Base-by-base conservation (phyloP, 2,888 invertebrate species). In the Lamellibrachia satsuma region DNA sequence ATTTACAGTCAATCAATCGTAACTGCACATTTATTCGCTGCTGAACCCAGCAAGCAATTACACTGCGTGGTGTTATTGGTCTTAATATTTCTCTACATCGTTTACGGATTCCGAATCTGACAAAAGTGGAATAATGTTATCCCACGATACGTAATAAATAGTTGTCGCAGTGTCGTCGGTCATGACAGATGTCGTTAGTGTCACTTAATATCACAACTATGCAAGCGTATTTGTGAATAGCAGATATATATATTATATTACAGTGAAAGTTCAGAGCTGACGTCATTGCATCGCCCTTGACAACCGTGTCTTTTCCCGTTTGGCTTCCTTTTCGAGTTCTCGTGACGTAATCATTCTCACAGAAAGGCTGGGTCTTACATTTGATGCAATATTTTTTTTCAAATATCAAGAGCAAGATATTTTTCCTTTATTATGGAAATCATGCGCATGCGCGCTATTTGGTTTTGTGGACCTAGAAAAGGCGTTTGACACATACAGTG, bases 21-120 rank as follows among this genome's bases (percentile, higher is more conserved):
- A 22, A 75, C 75, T 75, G 75, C 75, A n/a, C 22, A 75, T 75
- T 75, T 75, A 75, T 75, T 75, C 75, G 75, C 75, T 75, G 75
- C 75, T 75, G 75, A 75, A 75, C 75, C n/a, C 75, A 22, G 22
- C 22, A 75, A 22, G 75, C 75, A n/a, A 75, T 15, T n/a, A 75
- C 75, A 22, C 15, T n/a, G 75, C 15, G 22, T 22, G 22, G 1
- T 22, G 75, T 75, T 75, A 75, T 75, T 75, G n/a, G 22, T 75
- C 11, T 0, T 75, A n/a, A 75, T 75, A 75, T 75, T 75, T 1
- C 75, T 22, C 75, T 22, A 15, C 75, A 75, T 75, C 75, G 75
- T 75, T 75, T 22, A 75, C 75, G 75, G 75, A 22, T 75, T 75
- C 75, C 15, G 75, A 75, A n/a, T 4, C 75, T 22, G 75, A 75